phyloP scores from a whole-genome alignment of 2,888 invertebrate genomes.

The Ophion costatus region DNA sequence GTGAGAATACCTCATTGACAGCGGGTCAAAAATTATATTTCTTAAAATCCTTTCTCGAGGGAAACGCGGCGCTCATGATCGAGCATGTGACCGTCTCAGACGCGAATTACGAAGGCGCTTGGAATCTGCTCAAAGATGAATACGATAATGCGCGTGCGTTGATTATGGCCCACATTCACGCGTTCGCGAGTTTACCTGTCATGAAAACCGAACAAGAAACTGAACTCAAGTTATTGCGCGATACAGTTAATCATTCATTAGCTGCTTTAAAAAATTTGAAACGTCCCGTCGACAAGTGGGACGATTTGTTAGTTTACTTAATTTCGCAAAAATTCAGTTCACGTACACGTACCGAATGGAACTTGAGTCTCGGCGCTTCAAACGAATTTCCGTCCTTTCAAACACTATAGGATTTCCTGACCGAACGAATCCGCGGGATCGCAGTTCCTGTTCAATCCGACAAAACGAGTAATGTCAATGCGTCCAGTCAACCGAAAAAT shows the following conservation, averaged over 20 bases:
- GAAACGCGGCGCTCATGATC: conserved; percentile 24
- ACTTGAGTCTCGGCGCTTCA: conserved; percentile 10
- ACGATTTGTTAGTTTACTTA: conserved; percentile 35
- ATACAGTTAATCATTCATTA: conserved; percentile 10
- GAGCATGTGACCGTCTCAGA: conserved; percentile 18
- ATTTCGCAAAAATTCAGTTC: not conserved
- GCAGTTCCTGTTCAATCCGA: not conserved
- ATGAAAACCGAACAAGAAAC: conserved; percentile 13
- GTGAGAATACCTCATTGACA: conserved; percentile 7
- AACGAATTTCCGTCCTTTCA: not conserved
- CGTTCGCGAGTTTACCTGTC: conserved; percentile 15
- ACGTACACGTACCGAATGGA: conserved; percentile 32
- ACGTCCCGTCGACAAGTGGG: conserved; percentile 30
- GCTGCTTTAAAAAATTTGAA: conserved; percentile 33
- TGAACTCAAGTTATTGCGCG: conserved; percentile 25
- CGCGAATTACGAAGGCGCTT: conserved; percentile 33
- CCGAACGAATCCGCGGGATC: conserved; percentile 8
- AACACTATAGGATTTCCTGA: not conserved
- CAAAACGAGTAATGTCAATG: not conserved
- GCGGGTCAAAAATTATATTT: conserved; percentile 20
- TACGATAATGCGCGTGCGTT: conserved; percentile 23
- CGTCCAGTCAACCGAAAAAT: not conserved
- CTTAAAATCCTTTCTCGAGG: conserved; percentile 23
- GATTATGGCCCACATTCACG: conserved; percentile 13
- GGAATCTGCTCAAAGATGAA: conserved; percentile 3